Conservation (phyloP, 2,113 vertebrate genomes). For the Calypte anna region DNA sequence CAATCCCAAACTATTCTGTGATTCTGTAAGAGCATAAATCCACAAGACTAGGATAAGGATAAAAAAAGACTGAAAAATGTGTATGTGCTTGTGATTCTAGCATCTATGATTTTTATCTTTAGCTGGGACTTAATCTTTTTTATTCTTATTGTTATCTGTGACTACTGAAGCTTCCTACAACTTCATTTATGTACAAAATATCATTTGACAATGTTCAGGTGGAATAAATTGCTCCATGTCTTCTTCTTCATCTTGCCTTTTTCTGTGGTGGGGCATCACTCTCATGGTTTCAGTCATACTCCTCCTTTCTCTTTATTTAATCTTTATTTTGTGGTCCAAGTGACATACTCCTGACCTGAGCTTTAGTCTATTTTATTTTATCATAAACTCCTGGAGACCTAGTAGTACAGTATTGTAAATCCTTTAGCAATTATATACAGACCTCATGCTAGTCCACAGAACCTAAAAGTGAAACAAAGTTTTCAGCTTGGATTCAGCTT, state of each 20-base stretch:
- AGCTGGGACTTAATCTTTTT: background rate
- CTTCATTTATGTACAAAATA: background rate
- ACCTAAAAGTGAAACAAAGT: background rate
- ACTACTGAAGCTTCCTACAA: background rate
- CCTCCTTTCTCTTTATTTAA: background rate
- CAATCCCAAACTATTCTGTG: too few relatives aligned
- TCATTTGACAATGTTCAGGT: background rate
- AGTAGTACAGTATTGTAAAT: background rate
- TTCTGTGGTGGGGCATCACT: background rate
- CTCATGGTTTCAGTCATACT: background rate
- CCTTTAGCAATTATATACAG: background rate
- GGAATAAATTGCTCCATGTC: background rate
- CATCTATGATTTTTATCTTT: background rate
- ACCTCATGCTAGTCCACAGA: background rate
- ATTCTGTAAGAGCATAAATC: background rate
- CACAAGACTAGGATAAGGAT: background rate
- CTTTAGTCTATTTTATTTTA: background rate
- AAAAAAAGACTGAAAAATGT: background rate
- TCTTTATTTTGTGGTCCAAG: background rate
- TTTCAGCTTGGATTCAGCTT: background rate
- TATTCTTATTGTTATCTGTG: background rate
- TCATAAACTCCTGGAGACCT: background rate
- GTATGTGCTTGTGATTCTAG: background rate
- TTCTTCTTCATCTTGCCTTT: background rate
- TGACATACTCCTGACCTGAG: background rate